Base-by-base conservation (phyloP, 2,888 invertebrate genomes). In the Bombylius major region DNA sequence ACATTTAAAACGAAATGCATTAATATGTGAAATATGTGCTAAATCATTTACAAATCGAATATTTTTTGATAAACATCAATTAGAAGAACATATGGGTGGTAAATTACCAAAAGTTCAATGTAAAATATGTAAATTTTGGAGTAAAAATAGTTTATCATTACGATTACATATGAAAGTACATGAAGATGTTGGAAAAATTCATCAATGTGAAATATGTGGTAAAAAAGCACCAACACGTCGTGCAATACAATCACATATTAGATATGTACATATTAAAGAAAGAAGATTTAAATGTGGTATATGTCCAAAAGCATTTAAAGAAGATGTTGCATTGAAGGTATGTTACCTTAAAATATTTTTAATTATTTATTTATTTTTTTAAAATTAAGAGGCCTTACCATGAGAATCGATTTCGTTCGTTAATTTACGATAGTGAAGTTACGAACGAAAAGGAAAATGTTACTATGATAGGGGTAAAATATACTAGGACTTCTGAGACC, bases 221-320 rank as follows among this genome's bases (percentile, higher is more conserved):
- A 63, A 63, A 46, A 55, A 56, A 44, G 61, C 62, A 4, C 62
- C 64, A 7, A 62, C 62, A 1, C 47, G 60, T 5, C 60, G 60
- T 57, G 59, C 64, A 3, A 59, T 64, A 47, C 56, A 58, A 8
- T 63, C 62, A 52, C 64, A 64, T 42, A 62, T 61, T 47, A 56
- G 61, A 12, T 62, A 62, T 50, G 62, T 63, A 4, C 64, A 64
- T 54, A 11, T 11, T 11, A 62, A 58, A 47, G 59, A 60, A 14
- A 56, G 59, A 7, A 61, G 58, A 36, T 61, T 59, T 32, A 59
- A 61, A 32, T 64, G 64, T 49, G 56, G 54, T 0, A 46, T 58
- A 1, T 64, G 64, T 46, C 59, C 62, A 1, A 64, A 64, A 51
- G 60, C 60, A 8, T 64, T 64, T 32, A 64, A 63, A 44, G 50